phyloP scores from a whole-genome alignment of 1,140 invertebrate genomes.

The Rhyacophila brunnea region DNA sequence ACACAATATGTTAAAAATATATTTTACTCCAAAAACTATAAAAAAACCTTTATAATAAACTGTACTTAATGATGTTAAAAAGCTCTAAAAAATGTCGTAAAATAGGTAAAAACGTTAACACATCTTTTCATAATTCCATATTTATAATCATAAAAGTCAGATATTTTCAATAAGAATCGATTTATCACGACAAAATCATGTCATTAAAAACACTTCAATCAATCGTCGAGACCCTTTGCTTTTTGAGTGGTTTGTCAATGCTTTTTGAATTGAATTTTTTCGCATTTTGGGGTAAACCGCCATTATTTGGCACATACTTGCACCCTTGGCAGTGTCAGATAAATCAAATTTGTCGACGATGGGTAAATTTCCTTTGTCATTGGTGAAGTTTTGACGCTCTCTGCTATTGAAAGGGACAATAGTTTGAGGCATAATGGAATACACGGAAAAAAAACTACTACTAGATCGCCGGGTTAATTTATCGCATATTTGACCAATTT shows the following conservation, averaged over 20 bases:
- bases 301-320: conserved; percentile 23
- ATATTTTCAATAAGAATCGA: no score
- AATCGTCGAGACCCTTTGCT: neutral
- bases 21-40: neutral
- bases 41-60: neutral
- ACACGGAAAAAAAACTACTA: conserved; percentile 7
- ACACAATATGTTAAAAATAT: no score
- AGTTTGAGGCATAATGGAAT: conserved; percentile 7
- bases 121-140: conserved; percentile 7
- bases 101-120: conserved; percentile 14
- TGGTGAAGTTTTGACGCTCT: conserved; percentile 7
- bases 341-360: conserved; percentile 14
- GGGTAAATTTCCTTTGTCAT: neutral
- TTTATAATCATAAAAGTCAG: conserved; percentile 13
- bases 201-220: conserved; percentile 34
- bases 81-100: conserved; percentile 15
- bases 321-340: conserved; percentile 16
- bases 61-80: conserved; percentile 8
- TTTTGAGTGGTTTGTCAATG: conserved; percentile 22
- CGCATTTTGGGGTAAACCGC: conserved; percentile 31
- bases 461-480: conserved; percentile 24
- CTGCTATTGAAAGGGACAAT: neutral
- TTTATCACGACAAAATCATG: conserved; percentile 19
- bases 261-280: conserved; percentile 24
- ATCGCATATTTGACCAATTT: conserved; percentile 28